A percentile compares a stretch with the other conserved stretches of the same genome.
Evolutionary conservation across 2,888 invertebrate species (phyloP).

Genomic region (Diaprepes abbreviatus): DNA sequence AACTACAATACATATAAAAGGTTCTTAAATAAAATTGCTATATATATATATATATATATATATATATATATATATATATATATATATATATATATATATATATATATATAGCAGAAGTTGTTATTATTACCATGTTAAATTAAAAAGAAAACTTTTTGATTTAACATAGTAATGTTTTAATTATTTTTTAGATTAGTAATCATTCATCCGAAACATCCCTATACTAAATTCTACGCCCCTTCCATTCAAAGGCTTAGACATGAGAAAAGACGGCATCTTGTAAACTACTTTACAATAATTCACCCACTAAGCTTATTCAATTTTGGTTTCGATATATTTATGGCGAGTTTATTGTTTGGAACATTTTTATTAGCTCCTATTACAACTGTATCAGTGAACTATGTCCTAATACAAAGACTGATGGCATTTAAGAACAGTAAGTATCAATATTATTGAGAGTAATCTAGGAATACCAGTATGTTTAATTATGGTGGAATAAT

Average conservation of each 20-base stretch:
- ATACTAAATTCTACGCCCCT: slow-evolving; percentile 24
- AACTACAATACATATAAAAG: too few relatives aligned
- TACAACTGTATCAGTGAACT: not conserved
- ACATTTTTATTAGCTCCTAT: not conserved
- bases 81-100: too few relatives aligned
- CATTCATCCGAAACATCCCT: slow-evolving; percentile 31
- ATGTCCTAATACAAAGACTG: not conserved
- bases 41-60: too few relatives aligned
- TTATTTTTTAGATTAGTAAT: slow-evolving; percentile 25
- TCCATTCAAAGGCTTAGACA: slow-evolving; percentile 15
- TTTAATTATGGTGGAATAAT: too few relatives aligned
- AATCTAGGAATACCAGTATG: too few relatives aligned
- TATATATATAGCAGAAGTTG: too few relatives aligned
- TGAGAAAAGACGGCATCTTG: slow-evolving; percentile 34
- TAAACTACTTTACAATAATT: slow-evolving; percentile 32
- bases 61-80: too few relatives aligned
- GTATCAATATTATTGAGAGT: too few relatives aligned
- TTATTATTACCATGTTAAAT: too few relatives aligned
- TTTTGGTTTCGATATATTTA: slow-evolving; percentile 16
- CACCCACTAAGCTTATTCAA: slow-evolving; percentile 41
- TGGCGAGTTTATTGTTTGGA: not conserved
- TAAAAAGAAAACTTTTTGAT: too few relatives aligned
- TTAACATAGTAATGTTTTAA: too few relatives aligned
- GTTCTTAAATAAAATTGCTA: too few relatives aligned
- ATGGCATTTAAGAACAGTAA: not conserved